Evolutionary conservation across 1,140 invertebrate genomes (phyloP).

Genomic region (Tetraneura akinire): DNA sequence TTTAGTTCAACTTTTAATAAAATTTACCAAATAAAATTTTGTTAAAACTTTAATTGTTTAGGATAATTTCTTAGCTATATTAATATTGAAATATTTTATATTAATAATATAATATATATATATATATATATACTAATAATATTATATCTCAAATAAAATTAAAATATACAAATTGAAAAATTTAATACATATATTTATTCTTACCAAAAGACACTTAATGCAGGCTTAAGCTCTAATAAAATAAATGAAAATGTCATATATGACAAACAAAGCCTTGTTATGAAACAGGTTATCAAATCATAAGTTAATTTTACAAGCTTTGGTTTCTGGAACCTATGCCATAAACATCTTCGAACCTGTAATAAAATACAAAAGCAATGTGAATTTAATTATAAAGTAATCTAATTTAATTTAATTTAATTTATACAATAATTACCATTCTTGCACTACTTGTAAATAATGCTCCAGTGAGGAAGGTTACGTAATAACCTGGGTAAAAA

Average conservation of each 20-base stretch:
- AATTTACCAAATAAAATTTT: too few species aligned
- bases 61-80: too few species aligned
- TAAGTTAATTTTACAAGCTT: conserved; percentile 70
- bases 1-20: too few species aligned
- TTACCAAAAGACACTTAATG: conserved; percentile 69
- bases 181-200: conserved; percentile 57
- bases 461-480: conserved; percentile 88
- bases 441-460: conserved; percentile 83
- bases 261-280: conserved; percentile 78
- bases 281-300: conserved; percentile 74
- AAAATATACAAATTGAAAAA: not conserved
- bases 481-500: conserved; percentile 96
- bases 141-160: too few species aligned
- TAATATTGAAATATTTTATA: too few species aligned
- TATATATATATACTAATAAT: too few species aligned
- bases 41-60: too few species aligned
- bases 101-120: too few species aligned
- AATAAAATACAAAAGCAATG: conserved; percentile 56
- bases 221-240: conserved; percentile 76
- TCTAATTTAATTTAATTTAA: not conserved
- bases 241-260: conserved; percentile 89
- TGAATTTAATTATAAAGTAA: conserved; percentile 2
- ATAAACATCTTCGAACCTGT: conserved; percentile 71
- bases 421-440: conserved; percentile 63
- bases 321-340: conserved; percentile 75